Evolutionary conservation across 1,140 invertebrate species (phyloP).

Genomic region (Sitophilus oryzae): DNA sequence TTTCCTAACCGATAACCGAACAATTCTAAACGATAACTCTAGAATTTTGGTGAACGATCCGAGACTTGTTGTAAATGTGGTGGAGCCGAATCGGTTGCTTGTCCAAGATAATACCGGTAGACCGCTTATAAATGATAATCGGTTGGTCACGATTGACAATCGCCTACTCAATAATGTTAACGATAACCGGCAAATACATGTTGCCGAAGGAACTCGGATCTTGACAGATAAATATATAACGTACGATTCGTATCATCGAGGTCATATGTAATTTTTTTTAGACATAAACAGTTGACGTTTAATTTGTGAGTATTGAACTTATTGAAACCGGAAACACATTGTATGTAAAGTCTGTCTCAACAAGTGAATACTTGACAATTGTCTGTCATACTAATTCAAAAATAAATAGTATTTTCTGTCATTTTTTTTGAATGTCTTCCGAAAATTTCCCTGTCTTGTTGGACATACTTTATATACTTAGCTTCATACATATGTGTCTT

Average conservation of each 20-base stretch:
- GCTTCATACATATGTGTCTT: too few species aligned
- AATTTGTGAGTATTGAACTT: too few species aligned
- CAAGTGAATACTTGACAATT: too few species aligned
- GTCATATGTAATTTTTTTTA: constrained; percentile 42
- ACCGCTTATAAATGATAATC: constrained; percentile 32
- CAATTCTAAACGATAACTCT: constrained; percentile 29
- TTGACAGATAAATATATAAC: constrained; percentile 42
- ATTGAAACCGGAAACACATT: too few species aligned
- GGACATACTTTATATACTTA: too few species aligned
- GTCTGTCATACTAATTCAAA: too few species aligned
- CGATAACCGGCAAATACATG: constrained; percentile 37
- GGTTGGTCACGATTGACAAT: constrained; percentile 36
- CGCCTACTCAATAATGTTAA: constrained; percentile 34
- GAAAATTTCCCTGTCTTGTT: too few species aligned
- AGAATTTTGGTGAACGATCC: constrained; percentile 30
- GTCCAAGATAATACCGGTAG: constrained; percentile 33
- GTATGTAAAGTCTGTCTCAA: too few species aligned
- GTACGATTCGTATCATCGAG: constrained; percentile 43
- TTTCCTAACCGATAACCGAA: constrained; percentile 32
- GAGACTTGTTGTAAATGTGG: constrained; percentile 36
- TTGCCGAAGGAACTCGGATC: constrained; percentile 36
- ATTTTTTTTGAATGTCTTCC: too few species aligned
- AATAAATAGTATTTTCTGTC: too few species aligned
- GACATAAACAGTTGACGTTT: too few species aligned
- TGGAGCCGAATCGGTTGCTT: constrained; percentile 34